A percentile compares a stretch with the other conserved stretches of the same genome.
Evolutionary conservation across 2,113 vertebrate genomes (phyloP).

Genomic region (Gracilinanus agilis): DNA sequence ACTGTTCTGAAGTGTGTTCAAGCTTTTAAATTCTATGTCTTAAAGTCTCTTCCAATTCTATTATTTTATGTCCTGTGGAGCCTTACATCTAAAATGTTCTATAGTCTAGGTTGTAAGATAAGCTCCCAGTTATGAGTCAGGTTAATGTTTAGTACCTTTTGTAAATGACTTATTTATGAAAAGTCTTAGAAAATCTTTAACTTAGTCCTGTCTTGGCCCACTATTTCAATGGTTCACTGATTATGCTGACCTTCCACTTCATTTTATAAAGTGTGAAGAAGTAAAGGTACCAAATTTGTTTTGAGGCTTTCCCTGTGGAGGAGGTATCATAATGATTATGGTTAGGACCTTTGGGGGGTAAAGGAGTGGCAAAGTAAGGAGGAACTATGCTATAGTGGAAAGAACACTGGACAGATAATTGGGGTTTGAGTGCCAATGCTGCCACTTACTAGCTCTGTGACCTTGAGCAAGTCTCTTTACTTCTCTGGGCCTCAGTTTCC

Average conservation of each 20-base stretch:
- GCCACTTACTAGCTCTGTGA: constrained; percentile 3
- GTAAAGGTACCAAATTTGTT: not conserved
- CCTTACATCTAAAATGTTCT: not conserved
- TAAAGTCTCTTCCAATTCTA: not conserved
- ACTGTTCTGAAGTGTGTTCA: not conserved
- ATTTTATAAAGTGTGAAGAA: not conserved
- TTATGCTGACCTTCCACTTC: not conserved
- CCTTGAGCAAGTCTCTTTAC: not conserved
- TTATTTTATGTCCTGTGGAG: not conserved
- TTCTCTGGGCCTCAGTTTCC: not conserved
- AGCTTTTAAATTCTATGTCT: not conserved
- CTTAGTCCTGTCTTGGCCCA: not conserved
- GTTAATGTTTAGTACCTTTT: not conserved
- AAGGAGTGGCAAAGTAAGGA: not conserved
- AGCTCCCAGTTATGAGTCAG: not conserved
- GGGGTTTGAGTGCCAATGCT: not conserved
- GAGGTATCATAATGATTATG: not conserved
- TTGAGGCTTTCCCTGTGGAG: not conserved
- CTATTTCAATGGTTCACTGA: not conserved
- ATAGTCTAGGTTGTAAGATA: not conserved
- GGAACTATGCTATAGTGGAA: not conserved
- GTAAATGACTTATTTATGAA: not conserved
- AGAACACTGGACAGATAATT: not conserved
- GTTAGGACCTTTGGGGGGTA: not conserved
- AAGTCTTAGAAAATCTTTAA: not conserved